These are phyloP conservation scores for Parnassius orleans DNA, from an alignment of 2,888 invertebrate genomes.

Conservation along the genomic window DNA sequence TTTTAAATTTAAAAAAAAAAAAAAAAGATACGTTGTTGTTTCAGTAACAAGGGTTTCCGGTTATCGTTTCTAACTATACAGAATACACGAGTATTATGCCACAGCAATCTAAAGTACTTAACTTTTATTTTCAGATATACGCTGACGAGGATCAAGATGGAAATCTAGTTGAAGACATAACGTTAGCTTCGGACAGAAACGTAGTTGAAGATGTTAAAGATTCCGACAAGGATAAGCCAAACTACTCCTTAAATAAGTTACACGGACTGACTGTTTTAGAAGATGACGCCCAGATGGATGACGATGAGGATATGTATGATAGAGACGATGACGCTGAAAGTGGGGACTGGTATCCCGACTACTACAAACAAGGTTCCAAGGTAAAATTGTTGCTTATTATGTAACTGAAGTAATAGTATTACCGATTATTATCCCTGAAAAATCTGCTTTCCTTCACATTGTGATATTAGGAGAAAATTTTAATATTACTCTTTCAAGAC, in stretches of 20 bases:
- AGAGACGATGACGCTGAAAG: slow-evolving; percentile 59
- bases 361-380: slow-evolving; percentile 57
- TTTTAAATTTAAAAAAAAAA: too few relatives aligned
- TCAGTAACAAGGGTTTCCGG: too few relatives aligned
- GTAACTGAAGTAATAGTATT: too few relatives aligned
- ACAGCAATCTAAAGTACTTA: not conserved
- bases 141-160: slow-evolving; percentile 63
- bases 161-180: slow-evolving; percentile 40
- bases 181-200: slow-evolving; percentile 28
- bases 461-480: too few relatives aligned
- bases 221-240: slow-evolving; percentile 38
- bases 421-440: too few relatives aligned
- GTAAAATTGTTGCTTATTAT: slow-evolving; percentile 35
- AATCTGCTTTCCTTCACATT: too few relatives aligned
- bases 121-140: slow-evolving; percentile 53
- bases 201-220: slow-evolving; percentile 33
- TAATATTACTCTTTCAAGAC: too few relatives aligned
- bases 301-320: slow-evolving; percentile 61
- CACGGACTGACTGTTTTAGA: slow-evolving; percentile 64
- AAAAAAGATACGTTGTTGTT: too few relatives aligned
- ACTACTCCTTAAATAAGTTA: slow-evolving; percentile 56
- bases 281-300: slow-evolving; percentile 54
- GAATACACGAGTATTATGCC: not conserved
- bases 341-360: slow-evolving; percentile 68
- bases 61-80: not conserved